Base-by-base conservation (phyloP, 2,888 invertebrate genomes). In the Drosophila austrosaltans region DNA sequence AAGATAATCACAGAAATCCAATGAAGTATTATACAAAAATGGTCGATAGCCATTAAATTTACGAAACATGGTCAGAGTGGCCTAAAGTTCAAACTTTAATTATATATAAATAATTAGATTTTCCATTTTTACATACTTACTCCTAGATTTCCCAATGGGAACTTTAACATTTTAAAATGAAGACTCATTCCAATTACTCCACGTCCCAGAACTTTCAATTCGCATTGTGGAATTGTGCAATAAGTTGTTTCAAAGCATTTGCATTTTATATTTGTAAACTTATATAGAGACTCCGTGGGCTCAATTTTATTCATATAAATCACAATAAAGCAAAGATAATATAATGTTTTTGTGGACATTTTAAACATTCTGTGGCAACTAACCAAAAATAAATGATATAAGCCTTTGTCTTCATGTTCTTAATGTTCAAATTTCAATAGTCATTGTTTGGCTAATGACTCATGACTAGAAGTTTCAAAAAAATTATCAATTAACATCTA, bases 261-360 rank as follows among this genome's bases (percentile, higher is more conserved):
- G 48, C 71, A 71, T n/a, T 71, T 71, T 3, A 64, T 63, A 20
- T 71, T 71, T 1, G 69, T 69, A 0, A 48, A 58, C 36, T 71
- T 71, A 2, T 69, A 69, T 0, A 69, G 16, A 48, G 48, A 48
- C 25, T 48, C 25, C 4, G 48, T 12, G 48, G 48, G 22, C 2
- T 12, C 22, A 4, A 12, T 4, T 12, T 25, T 2, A 10, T 25
- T 12, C 12, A 48, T 22, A 1, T 4, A 48, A 48, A 48, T 10
- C 8, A 25, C 1, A 10, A 48, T 25, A 48, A 6, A 16, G 10
- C 16, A 25, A 4, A 25, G 48, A 25, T 25, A 48, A 48, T 1
- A 48, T 2, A 10, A 8, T 25, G 1, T 10, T 25, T 25, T 48
- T 4, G 22, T 48, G 25, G 3, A 25, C 48, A 48, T 48, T 48